Evolutionary conservation across 2,113 vertebrate species (phyloP).

Genomic region (Hydropotes inermis): DNA sequence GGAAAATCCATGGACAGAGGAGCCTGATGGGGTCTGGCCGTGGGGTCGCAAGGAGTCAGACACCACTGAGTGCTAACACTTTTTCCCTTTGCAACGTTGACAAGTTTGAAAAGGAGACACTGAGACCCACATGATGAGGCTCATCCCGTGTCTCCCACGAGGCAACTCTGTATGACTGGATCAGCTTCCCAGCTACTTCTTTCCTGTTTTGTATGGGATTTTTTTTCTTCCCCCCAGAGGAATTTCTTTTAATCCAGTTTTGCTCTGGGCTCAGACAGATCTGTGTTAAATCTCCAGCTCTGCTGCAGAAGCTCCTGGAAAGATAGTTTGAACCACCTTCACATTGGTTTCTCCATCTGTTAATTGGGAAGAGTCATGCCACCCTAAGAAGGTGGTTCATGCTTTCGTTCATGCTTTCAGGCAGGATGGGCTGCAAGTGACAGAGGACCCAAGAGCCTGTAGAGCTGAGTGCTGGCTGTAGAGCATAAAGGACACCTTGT

Average conservation of each 20-base stretch:
- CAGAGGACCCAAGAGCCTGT: neutral
- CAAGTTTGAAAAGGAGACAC: neutral
- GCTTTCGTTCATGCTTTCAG: neutral
- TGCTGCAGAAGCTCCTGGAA: neutral
- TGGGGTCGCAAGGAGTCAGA: neutral
- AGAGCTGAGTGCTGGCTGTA: rapidly evolving
- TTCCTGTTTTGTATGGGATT: neutral
- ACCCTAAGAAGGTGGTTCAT: too few species aligned
- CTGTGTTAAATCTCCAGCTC: neutral
- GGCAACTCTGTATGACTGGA: rapidly evolving
- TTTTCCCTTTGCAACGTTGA: neutral
- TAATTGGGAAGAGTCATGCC: neutral
- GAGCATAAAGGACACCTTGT: neutral
- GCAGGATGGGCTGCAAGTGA: rapidly evolving
- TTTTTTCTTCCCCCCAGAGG: neutral
- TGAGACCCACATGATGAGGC: neutral
- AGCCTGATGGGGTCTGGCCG: neutral
- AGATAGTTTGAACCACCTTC: too few species aligned
- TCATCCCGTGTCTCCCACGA: rapidly evolving
- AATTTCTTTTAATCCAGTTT: neutral
- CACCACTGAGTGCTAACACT: neutral
- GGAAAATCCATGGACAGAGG: neutral
- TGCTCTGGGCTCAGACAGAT: neutral
- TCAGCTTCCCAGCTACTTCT: neutral
- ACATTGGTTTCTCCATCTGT: rapidly evolving